Base-by-base conservation (phyloP, 2,888 invertebrate species). In the Oxytorus armatus region DNA sequence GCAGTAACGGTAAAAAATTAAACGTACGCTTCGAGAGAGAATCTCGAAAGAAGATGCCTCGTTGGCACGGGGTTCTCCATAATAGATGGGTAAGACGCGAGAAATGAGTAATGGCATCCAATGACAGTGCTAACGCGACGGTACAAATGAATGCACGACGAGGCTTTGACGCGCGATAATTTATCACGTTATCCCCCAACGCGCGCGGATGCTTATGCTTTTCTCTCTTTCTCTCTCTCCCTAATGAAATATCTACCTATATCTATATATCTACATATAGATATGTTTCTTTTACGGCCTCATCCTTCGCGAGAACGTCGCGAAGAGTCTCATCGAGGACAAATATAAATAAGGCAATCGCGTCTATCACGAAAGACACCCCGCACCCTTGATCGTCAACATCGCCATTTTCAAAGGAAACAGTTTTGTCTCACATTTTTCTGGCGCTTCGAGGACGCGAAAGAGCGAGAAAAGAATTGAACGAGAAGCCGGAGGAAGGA, bases 141-240 rank as follows among this genome's bases (percentile, higher is more conserved):
- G 44, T 91, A 90, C 90, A 91, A 92, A 92, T 92, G 91, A 91
- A 91, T 90, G 91, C 89, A 88, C 87, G 89, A 83, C 84, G 83
- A 88, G 88, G 88, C 87, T 90, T 90, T 91, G 91, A 91, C 91
- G 86, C 84, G 85, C 80, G 86, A 86, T 87, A 89, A 91, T 92
- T 92, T 90, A 90, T 92, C 91, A 91, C 87, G 85, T 84, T 85
- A 87, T 86, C 84, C 84, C 82, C 77, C 74, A 70, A 59, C 79
- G 77, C 63, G 75, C 79, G 77, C 63, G 75, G 68, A 77, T 72
- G 55, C 66, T 69, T 61, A 77, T 68, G 63, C 72, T 65, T 72
- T 49, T 61, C 82, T 68, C 73, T 68, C 44, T 77, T 23, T 25
- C 42, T 8, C 42, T 69, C 55, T 53, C 25, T 55, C 11, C 18